Evolutionary conservation across 2,888 invertebrate genomes (phyloP), one percentile per base, ranked within the genome.

Genomic region (Lithophane socia): DNA sequence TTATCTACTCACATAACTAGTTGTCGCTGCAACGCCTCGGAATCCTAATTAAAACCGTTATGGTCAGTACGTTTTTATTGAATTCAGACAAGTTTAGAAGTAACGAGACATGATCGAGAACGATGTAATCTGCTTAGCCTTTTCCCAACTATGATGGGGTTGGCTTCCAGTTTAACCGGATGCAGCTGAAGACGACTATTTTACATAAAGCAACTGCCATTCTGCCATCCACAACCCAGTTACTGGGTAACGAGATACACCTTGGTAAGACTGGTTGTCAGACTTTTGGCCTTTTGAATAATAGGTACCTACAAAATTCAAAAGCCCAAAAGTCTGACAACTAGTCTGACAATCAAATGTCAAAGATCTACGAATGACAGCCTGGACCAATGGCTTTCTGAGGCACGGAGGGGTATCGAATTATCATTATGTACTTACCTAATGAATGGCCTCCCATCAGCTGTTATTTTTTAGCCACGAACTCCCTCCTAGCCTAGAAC

Each of bases 21-120:
- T 77, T 75, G 70, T 70, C 47, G 65, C 66, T 70, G 60, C 67
- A 72, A 85, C 67, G 73, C 52, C 24, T 54, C 63, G 72, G 63
- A 78, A 72, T 83, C 42, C 67, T 72, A 77, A 83, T 83, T 79
- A 77, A 67, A 76, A 73, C 74, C 47, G 69, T 83, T 80, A 76
- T 72, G 58, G 64, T 61, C 52, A 54, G 60, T 66, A 52, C 56
- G 64, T 74, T 73, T 73, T 85, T 70, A 75, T 73, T 76, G 52
- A 49, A 82, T 75, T 73, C 47, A 75, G 49, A 29, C 71, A 24
- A 71, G 58, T 79, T 66, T 42, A 42, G 69, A 52, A 70, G 13
- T 54, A 21, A 71, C 29, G 12, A 58, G 24, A 65, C 56, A 61
- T 7, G 16, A n/a, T 69, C 49, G 16, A 54, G 13, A 61, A 47